A percentile compares a stretch with the other conserved stretches of the same genome.
Evolutionary conservation across 2,888 invertebrate species (phyloP).

Genomic region (Drosophila melanosoma): DNA sequence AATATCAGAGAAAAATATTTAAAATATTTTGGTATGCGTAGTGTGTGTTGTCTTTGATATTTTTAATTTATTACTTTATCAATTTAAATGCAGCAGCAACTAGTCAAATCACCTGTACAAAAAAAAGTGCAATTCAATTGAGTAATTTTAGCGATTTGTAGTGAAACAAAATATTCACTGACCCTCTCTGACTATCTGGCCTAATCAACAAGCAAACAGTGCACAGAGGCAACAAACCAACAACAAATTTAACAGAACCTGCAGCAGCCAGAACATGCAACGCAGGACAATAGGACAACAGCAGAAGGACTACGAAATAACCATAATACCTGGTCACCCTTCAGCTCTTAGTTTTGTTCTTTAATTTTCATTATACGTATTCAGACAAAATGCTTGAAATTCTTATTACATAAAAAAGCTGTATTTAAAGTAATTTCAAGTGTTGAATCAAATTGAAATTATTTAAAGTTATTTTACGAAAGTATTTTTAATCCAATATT

Average conservation of each 20-base stretch:
- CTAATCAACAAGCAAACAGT: neutral
- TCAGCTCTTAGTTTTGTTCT: neutral
- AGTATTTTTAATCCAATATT: conserved; percentile 45
- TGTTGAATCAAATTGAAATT: conserved; percentile 7
- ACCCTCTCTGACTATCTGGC: neutral
- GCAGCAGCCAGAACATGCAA: neutral
- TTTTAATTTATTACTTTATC: neutral
- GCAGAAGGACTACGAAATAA: neutral
- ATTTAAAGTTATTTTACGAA: conserved; percentile 39
- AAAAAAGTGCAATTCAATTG: conserved; percentile 38
- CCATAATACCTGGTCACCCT: neutral
- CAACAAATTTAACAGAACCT: neutral
- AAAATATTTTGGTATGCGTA: neutral
- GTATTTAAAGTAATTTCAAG: neutral
- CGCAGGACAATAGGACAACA: neutral
- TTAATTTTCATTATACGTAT: neutral
- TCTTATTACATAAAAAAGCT: neutral
- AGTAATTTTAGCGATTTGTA: conserved; percentile 44
- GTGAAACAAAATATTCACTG: neutral
- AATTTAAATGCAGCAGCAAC: neutral
- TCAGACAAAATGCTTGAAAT: neutral
- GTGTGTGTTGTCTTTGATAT: neutral
- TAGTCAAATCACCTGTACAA: neutral
- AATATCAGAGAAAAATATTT: neutral
- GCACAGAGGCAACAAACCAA: neutral